These are phyloP conservation scores for Junonia oenone DNA, from an alignment of 2,888 invertebrate species.

Conservation along the genomic window DNA sequence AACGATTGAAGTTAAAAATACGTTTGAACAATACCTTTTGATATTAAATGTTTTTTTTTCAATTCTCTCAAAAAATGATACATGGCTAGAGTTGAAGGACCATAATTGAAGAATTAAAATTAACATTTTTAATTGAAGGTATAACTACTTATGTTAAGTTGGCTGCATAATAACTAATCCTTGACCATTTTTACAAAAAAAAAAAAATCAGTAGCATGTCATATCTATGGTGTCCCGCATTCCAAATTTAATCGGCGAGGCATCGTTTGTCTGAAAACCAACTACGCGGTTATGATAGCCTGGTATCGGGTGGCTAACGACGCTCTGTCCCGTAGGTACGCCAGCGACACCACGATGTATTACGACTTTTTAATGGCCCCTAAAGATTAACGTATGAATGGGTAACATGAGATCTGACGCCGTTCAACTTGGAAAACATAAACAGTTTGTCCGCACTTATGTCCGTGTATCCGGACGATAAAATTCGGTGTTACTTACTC, in stretches of 20 bases:
- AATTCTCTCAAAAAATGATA: too few species aligned
- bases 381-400: constrained; percentile 73
- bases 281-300: constrained; percentile 57
- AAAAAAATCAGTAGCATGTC: too few species aligned
- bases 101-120: too few species aligned
- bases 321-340: constrained; percentile 71
- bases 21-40: neutral
- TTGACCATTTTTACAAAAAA: too few species aligned
- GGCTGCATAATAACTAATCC: too few species aligned
- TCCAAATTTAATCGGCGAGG: constrained; percentile 49
- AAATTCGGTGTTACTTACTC: constrained; percentile 59
- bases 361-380: constrained; percentile 74
- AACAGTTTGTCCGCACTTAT: constrained; percentile 54
- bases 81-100: too few species aligned
- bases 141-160: too few species aligned
- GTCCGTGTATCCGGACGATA: constrained; percentile 54
- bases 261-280: constrained; percentile 41
- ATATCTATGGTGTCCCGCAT: constrained; percentile 34
- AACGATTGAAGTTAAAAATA: constrained; percentile 1
- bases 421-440: constrained; percentile 60
- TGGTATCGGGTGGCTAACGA: constrained; percentile 74
- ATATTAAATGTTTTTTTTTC: neutral
- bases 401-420: constrained; percentile 67
- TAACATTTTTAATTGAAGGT: too few species aligned
- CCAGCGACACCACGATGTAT: constrained; percentile 50